These are phyloP conservation scores for Eutolmus rufibarbis DNA, from an alignment of 2,888 invertebrate genomes.

Conservation along the genomic window DNA sequence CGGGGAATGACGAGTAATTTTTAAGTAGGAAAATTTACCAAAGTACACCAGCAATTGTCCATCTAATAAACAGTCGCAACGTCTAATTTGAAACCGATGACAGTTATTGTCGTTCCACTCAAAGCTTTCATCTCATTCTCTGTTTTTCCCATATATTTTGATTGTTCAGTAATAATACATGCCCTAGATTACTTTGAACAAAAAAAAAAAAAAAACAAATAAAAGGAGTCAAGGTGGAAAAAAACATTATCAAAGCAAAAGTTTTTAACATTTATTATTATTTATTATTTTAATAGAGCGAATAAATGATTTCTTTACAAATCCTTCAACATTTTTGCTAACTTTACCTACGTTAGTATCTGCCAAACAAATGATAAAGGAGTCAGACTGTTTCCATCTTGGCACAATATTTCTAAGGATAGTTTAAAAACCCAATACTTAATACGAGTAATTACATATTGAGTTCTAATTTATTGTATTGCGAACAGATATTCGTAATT, in stretches of 20 bases:
- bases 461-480: too few species aligned
- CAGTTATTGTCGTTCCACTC: slow-evolving; percentile 32
- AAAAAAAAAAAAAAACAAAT: neutral
- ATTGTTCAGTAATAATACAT: neutral
- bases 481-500: too few species aligned
- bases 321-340: too few species aligned
- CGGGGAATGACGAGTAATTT: slow-evolving; percentile 20
- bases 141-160: neutral
- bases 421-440: too few species aligned
- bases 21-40: slow-evolving; percentile 7
- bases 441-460: too few species aligned
- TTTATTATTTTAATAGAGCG: neutral
- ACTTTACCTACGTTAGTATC: too few species aligned
- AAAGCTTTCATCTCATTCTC: neutral
- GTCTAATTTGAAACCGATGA: slow-evolving; percentile 44
- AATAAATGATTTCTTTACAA: too few species aligned
- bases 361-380: too few species aligned
- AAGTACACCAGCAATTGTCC: slow-evolving; percentile 14
- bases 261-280: neutral
- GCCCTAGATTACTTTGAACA: neutral
- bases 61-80: slow-evolving; percentile 13
- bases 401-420: too few species aligned
- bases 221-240: neutral
- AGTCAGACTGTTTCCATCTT: too few species aligned
- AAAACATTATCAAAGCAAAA: neutral